Conservation (phyloP, 2,113 vertebrate genomes). For the Salvelinus namaycush region DNA sequence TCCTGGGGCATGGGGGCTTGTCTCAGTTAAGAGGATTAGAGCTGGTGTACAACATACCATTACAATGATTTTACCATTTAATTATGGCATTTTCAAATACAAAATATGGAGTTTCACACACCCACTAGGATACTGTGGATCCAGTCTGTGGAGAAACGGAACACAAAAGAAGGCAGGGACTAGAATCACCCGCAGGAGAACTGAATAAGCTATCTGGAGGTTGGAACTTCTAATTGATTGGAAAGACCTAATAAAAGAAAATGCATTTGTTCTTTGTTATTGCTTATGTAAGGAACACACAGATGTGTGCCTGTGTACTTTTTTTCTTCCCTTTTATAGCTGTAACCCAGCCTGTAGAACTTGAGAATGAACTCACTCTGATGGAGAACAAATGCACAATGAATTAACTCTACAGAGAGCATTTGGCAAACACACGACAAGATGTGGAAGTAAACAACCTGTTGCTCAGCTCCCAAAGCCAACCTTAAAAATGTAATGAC, state of each 20-base stretch:
- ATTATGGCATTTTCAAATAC: background rate
- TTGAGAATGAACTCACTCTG: slow-evolving; percentile 15
- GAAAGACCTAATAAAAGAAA: slow-evolving; percentile 43
- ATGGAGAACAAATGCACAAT: slow-evolving; percentile 14
- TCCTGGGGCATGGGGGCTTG: background rate
- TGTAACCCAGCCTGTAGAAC: slow-evolving; percentile 11
- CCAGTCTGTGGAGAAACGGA: slow-evolving; percentile 20
- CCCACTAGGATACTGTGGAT: background rate
- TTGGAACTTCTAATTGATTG: slow-evolving; percentile 16
- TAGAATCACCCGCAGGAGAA: background rate
- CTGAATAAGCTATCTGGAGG: slow-evolving; percentile 37
- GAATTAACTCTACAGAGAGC: background rate
- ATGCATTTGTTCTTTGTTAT: background rate
- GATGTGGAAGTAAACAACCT: slow-evolving; percentile 2
- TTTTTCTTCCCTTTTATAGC: background rate
- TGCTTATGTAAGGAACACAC: background rate
- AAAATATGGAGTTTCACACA: background rate
- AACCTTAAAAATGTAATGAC: background rate
- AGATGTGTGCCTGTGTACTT: background rate
- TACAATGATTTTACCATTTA: background rate
- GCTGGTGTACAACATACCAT: background rate
- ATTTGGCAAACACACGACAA: background rate
- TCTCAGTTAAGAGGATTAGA: background rate
- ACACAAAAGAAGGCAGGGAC: background rate
- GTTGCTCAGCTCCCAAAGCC: background rate